Base-by-base conservation (phyloP, 2,888 invertebrate species). In the Pandemis heparana region DNA sequence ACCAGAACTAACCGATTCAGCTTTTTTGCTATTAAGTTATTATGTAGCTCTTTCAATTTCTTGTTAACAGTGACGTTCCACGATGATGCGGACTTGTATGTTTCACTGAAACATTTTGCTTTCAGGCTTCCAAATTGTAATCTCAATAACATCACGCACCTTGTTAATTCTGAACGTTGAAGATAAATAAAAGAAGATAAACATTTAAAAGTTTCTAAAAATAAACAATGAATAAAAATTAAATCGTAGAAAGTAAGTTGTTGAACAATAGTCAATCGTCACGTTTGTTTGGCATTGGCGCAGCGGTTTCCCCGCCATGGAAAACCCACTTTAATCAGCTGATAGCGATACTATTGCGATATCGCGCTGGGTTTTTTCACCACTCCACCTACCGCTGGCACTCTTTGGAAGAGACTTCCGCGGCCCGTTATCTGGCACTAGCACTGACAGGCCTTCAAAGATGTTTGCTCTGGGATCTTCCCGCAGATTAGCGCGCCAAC, bases 351-450 rank as follows among this genome's bases (percentile, higher is more conserved):
- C 80, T 82, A 32, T 32, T 32, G 23, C 76, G 80, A 72, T 85
- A 84, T 80, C 82, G 77, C 81, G 80, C 79, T 74, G 78, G 84
- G 87, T 83, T 85, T 88, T 89, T 85, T 67, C 53, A 53, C 39
- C 60, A 71, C 66, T 66, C 51, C 60, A 66, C 38, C 59, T 65
- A 1, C 5, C 16, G 41, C 39, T 16, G 12, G 12, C 16, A 16
- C 38, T 23, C 51, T 61, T 62, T 61, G 66, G 53, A 43, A 60
- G 41, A 60, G 12, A 46, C 43, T 63, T 60, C 60, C 38, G 38
- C 32, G 46, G 43, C 43, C 23, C 66, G 18, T 62, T 48, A 64
- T 59, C 46, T 65, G 10, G 18, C 23, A 6, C 16, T 16, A 51
- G 51, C 23, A 5, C 12, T 23, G 23, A 56, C 56, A 56, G 56